Evolutionary conservation across 2,888 invertebrate genomes (phyloP).

Genomic region (Criorhina ranunculi): DNA sequence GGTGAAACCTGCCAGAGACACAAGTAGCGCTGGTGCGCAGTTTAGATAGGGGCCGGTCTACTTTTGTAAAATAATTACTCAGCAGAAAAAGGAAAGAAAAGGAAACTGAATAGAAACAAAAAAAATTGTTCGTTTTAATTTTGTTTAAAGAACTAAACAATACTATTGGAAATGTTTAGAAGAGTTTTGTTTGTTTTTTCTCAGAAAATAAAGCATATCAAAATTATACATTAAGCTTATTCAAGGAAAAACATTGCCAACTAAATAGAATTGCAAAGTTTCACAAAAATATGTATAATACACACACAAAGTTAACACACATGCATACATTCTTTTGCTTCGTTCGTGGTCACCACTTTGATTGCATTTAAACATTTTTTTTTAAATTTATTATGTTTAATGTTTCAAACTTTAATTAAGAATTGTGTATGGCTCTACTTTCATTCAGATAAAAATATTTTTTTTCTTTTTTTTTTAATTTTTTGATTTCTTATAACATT

Average conservation of each 20-base stretch:
- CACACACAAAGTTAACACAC: conserved; percentile 75
- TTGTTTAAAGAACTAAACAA: conserved; percentile 41
- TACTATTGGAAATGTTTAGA: conserved; percentile 58
- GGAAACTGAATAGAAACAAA: too few species aligned
- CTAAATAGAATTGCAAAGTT: conserved; percentile 60
- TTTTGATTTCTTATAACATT: conserved; percentile 52
- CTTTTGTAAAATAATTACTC: too few species aligned
- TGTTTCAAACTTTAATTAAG: neutral
- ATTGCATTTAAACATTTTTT: neutral
- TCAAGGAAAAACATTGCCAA: conserved; percentile 62
- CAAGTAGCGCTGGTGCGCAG: too few species aligned
- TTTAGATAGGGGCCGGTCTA: too few species aligned
- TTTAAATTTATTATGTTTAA: too few species aligned
- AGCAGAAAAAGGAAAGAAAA: neutral
- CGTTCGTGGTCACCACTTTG: conserved; percentile 35
- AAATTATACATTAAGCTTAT: conserved; percentile 69
- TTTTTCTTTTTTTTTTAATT: conserved; percentile 37
- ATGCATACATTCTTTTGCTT: conserved; percentile 48
- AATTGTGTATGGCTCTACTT: conserved; percentile 20
- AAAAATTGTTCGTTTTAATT: neutral
- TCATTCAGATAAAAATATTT: conserved; percentile 35
- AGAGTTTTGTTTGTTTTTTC: conserved; percentile 3
- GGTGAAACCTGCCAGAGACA: too few species aligned
- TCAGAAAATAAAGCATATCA: conserved; percentile 44
- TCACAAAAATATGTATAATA: conserved; percentile 58